phyloP scores from a whole-genome alignment of 2,888 invertebrate genomes.

The Acrocera orbiculus region DNA sequence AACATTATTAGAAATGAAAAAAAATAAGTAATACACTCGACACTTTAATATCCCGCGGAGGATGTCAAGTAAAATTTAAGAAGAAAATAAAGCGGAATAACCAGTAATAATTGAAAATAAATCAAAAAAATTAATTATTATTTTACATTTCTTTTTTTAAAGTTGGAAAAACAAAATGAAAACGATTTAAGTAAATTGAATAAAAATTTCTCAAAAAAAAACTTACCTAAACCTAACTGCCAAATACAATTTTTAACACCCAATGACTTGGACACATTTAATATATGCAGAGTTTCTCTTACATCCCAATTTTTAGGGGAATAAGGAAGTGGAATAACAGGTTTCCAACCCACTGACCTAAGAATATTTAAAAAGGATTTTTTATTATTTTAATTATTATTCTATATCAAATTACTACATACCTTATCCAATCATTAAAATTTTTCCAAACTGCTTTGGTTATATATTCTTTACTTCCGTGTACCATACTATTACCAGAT shows the following conservation, averaged over 20 bases:
- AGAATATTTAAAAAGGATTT: background rate
- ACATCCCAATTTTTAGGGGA: slow-evolving; percentile 6
- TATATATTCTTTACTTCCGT: background rate
- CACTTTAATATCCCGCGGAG: too few relatives aligned
- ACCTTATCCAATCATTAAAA: slow-evolving; percentile 8
- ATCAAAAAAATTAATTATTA: too few relatives aligned
- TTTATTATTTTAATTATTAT: background rate
- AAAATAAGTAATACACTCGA: too few relatives aligned
- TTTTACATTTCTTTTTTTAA: too few relatives aligned
- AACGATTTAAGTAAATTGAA: background rate
- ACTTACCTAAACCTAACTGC: slow-evolving; percentile 7
- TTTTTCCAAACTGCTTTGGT: slow-evolving; percentile 5
- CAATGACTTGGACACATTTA: slow-evolving; percentile 6
- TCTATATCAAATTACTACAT: background rate
- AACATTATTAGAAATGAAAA: too few relatives aligned
- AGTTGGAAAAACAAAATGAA: too few relatives aligned
- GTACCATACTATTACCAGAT: background rate
- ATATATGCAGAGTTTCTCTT: slow-evolving; percentile 4
- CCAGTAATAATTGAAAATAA: too few relatives aligned
- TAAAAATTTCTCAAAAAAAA: background rate
- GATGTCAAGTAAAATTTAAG: too few relatives aligned
- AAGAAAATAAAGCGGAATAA: too few relatives aligned
- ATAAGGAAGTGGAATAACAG: slow-evolving; percentile 7
- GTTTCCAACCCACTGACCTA: slow-evolving; percentile 6
- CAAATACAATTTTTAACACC: slow-evolving; percentile 7